phyloP scores from a whole-genome alignment of 2,888 invertebrate genomes.

The Mylabris sibirica region DNA sequence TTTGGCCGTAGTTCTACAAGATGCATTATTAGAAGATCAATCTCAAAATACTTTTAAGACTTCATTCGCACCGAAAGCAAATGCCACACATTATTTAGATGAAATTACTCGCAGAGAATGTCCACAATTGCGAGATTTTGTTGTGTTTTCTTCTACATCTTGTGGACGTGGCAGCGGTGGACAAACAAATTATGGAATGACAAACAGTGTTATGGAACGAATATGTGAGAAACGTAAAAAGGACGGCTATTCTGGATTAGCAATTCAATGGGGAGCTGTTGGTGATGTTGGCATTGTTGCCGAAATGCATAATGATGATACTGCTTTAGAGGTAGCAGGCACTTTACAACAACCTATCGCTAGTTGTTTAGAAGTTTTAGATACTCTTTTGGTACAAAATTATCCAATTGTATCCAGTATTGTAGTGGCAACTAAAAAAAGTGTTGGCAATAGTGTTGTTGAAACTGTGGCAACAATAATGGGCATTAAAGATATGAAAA shows the following conservation, averaged over 20 bases:
- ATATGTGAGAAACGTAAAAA: constrained; percentile 85
- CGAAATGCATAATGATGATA: constrained; percentile 86
- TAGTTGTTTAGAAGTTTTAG: constrained; percentile 89
- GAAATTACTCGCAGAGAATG: constrained; percentile 73
- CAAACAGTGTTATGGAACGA: constrained; percentile 98
- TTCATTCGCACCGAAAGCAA: constrained; percentile 79
- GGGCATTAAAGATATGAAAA: constrained; percentile 45
- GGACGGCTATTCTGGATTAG: constrained; percentile 83
- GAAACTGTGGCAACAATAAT: constrained; percentile 71
- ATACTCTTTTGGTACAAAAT: constrained; percentile 88
- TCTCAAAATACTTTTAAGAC: constrained; percentile 73
- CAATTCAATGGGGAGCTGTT: constrained; percentile 99
- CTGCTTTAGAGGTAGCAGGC: constrained; percentile 89
- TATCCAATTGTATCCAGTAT: constrained; percentile 82
- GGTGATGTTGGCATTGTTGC: constrained; percentile 95
- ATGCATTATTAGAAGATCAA: constrained; percentile 88
- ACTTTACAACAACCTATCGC: constrained; percentile 94
- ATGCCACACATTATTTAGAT: constrained; percentile 82
- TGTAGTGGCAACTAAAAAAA: constrained; percentile 87
- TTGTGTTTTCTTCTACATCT: constrained; percentile 95
- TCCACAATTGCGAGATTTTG: constrained; percentile 89
- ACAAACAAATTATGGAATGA: constrained; percentile 95
- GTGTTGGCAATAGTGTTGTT: constrained; percentile 69
- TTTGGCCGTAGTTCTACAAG: constrained; percentile 89
- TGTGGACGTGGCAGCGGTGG: constrained; percentile 97